Evolutionary conservation across 1,140 invertebrate species (phyloP).

Genomic region (Wiebesia pumilae): DNA sequence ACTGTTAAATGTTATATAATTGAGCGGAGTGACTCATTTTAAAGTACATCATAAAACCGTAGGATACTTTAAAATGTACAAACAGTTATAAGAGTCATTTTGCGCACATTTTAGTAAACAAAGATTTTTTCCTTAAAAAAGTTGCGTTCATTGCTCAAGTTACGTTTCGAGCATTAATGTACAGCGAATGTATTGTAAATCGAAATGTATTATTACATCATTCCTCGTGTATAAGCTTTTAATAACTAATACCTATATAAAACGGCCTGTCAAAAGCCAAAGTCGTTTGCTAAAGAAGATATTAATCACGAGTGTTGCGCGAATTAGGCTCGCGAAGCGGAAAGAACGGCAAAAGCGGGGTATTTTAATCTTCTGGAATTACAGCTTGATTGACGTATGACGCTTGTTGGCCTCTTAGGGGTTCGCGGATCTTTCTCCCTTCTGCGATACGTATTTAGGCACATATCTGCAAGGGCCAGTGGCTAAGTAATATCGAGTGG

Average conservation of each 20-base stretch:
- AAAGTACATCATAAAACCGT: no score
- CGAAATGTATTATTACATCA: neutral
- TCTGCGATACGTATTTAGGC: neutral
- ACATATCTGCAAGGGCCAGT: neutral
- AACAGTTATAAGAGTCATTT: no score
- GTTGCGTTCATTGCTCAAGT: no score
- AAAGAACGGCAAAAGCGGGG: conserved; percentile 26
- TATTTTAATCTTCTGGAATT: conserved; percentile 66
- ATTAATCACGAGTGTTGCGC: conserved; percentile 36
- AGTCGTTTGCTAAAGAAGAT: neutral
- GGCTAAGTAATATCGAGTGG: neutral
- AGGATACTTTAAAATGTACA: no score
- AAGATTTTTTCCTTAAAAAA: no score
- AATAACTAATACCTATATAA: neutral
- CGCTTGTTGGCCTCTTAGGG: conserved; percentile 38
- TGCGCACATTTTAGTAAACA: no score
- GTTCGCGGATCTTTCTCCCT: conserved; percentile 33
- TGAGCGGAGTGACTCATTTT: no score
- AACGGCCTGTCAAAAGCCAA: neutral
- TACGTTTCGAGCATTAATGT: no score
- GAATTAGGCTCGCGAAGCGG: conserved; percentile 25
- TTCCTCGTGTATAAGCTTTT: neutral
- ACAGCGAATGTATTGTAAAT: no score
- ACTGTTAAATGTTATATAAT: no score
- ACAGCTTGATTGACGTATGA: conserved; percentile 66